Percentiles rank a stretch among this genome's conserved stretches.
Conservation (phyloP, 2,797 vertebrate species). For the Falco naumanni region DNA sequence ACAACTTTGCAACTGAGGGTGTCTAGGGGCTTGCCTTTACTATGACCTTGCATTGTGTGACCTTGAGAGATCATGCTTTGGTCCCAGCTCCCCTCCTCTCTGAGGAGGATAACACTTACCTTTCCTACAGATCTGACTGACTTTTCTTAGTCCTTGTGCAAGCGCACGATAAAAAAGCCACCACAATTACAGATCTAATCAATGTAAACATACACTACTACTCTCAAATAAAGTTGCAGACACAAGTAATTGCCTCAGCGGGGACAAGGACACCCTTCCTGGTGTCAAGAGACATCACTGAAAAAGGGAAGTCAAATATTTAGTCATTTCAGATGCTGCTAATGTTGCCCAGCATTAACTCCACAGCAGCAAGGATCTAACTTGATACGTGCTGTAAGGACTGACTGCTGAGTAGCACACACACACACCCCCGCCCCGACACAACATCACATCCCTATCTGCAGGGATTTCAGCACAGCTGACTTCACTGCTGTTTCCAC, state of each 20-base stretch:
- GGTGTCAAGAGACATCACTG: not conserved
- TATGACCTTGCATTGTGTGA: not conserved
- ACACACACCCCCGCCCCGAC: not conserved
- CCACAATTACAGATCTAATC: conserved; percentile 16
- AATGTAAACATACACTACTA: not conserved
- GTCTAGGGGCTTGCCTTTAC: not conserved
- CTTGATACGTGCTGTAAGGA: not conserved
- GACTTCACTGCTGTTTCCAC: not conserved
- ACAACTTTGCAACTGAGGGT: not conserved
- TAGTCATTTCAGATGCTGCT: not conserved
- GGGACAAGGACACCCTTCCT: not conserved
- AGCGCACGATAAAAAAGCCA: not conserved
- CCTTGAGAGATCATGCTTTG: conserved; percentile 42
- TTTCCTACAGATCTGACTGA: not conserved
- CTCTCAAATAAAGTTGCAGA: conserved; percentile 25
- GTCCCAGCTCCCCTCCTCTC: not conserved
- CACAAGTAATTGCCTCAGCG: not conserved
- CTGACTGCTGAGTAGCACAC: not conserved
- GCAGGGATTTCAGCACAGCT: not conserved
- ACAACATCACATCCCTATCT: not conserved
- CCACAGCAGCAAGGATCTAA: not conserved
- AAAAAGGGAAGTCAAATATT: conserved; percentile 24
- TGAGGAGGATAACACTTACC: not conserved
- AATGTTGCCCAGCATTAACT: not conserved
- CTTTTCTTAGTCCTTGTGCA: not conserved